These are phyloP conservation scores for Lepidochitona cinerea DNA, from an alignment of 2,888 invertebrate species.

Conservation along the genomic window DNA sequence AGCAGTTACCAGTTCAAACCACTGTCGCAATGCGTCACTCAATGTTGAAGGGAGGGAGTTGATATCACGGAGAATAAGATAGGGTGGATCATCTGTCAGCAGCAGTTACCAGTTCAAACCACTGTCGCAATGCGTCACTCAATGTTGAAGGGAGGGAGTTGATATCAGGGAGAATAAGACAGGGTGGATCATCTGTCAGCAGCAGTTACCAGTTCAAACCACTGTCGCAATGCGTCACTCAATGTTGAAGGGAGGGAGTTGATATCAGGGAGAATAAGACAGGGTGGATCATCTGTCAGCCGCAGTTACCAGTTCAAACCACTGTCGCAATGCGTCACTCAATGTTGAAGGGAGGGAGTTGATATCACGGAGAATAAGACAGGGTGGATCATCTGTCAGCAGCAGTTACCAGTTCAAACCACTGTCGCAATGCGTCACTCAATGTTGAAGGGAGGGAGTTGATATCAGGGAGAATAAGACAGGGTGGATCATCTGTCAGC, in stretches of 20 bases:
- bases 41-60: conserved; percentile 89
- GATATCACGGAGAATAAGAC: conserved; percentile 86
- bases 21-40: conserved; percentile 96
- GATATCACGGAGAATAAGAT: conserved; percentile 92
- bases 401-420: conserved; percentile 91
- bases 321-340: conserved; percentile 92
- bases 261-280: no score
- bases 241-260: no score
- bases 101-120: conserved; percentile 91
- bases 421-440: conserved; percentile 96
- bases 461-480: conserved; percentile 86
- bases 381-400: neutral
- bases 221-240: no score
- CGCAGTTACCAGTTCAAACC: conserved; percentile 91
- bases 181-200: no score
- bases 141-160: conserved; percentile 89
- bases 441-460: conserved; percentile 89
- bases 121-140: conserved; percentile 96
- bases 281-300: no score
- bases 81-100: conserved; percentile 80
- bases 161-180: conserved; percentile 92
- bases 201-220: no score
- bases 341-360: conserved; percentile 91
- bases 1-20: conserved; percentile 91
- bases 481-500: neutral